Conservation (phyloP, 2,797 vertebrate species). For the Pseudotriccus pelzelni region DNA sequence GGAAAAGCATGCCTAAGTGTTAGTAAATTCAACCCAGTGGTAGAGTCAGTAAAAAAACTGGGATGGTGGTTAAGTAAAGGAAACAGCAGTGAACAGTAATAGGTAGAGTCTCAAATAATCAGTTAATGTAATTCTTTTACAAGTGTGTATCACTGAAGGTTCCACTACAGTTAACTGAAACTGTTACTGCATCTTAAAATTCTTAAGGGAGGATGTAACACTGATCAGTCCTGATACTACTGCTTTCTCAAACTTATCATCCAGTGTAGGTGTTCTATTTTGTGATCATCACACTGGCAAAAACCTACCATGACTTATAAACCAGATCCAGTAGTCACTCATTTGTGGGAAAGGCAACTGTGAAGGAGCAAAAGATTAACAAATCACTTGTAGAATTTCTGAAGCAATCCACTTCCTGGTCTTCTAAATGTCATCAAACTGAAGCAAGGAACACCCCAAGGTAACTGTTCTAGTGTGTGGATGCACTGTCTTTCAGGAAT, state of each 20-base stretch:
- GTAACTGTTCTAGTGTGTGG: not conserved
- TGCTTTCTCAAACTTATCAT: not conserved
- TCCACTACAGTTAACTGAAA: not conserved
- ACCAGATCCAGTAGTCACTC: not conserved
- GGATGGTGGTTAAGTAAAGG: not conserved
- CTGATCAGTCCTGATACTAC: accelerated
- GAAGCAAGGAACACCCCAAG: not conserved
- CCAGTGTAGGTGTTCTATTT: not conserved
- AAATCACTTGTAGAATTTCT: not conserved
- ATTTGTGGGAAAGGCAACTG: not conserved
- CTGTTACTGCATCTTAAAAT: not conserved
- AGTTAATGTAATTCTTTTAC: not conserved
- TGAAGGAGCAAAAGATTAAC: not conserved
- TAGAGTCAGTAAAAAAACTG: accelerated
- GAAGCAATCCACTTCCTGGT: not conserved
- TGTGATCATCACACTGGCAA: not conserved
- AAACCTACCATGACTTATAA: not conserved
- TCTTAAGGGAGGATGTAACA: not conserved
- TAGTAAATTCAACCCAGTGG: not conserved
- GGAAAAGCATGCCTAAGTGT: not conserved
- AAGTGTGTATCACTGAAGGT: not conserved
- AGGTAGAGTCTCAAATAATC: not conserved
- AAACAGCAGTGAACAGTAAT: not conserved
- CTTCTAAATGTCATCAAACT: not conserved
- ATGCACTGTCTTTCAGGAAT: not conserved